Base-by-base conservation (phyloP, 2,797 vertebrate species). In the Gadopsis bispinosus region DNA sequence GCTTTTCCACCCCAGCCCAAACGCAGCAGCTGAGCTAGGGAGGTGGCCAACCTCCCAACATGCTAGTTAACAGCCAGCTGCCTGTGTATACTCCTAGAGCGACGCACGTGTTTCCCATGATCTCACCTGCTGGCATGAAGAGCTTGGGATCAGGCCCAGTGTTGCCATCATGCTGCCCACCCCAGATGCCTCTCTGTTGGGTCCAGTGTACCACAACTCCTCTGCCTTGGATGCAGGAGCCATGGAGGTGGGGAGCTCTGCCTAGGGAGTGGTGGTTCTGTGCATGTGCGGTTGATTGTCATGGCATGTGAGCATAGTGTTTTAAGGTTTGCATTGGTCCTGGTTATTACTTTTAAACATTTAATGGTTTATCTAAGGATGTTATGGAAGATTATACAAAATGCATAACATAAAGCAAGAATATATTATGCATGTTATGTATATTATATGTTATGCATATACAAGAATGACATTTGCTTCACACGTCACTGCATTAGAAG, bases 91-190 rank as follows among this genome's bases (percentile, higher is more conserved):
- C 76, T 76, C 75, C 80, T 50, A 45, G 71, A 71, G 76, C 55
- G 20, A 33, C 45, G 22, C 88, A 83, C 67, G 53, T 85, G 83
- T 91, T 94, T 93, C 90, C 91, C 90, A 93, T 95, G 93, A 95
- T 93, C 92, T 95, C 93, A 95, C 92, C 91, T 94, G 87, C 90
- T 92, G 88, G 91, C 83, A 85, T 37, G 70, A 20, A 69, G 61
- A 72, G 58, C 55, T 65, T 33, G 64, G 85, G 78, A 80, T 56
- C 60, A 75, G 53, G 80, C 65, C 84, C 83, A 68, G 83, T 72
- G 77, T 60, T 81, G 84, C 84, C 47, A 69, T 91, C 88, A 87
- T 77, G 61, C 69, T 77, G 73, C 85, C 86, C 86, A 80, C 69
- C 77, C 84, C 76, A 75, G 73, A 84, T 74, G 76, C 79, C 60